Percentiles rank a stretch among this genome's conserved stretches.
phyloP scores from a whole-genome alignment of 2,797 vertebrate species.

The Rhabdomys pumilio region DNA sequence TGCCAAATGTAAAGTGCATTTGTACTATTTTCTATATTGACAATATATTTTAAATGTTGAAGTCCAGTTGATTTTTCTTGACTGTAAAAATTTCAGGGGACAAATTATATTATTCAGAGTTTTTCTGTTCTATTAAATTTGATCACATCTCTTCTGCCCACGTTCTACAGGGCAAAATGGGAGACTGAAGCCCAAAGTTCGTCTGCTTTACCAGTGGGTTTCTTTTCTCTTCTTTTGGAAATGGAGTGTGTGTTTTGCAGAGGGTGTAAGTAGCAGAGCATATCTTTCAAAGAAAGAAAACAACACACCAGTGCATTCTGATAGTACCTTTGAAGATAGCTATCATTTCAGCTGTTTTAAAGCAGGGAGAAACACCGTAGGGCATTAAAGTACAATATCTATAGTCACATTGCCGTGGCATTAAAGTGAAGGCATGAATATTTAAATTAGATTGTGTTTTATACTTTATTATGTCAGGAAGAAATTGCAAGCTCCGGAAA shows the following conservation, averaged over 20 bases:
- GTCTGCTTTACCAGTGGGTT: not conserved
- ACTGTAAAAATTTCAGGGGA: slow-evolving; percentile 28
- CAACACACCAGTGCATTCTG: slow-evolving; percentile 39
- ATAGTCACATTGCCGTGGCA: slow-evolving; percentile 68
- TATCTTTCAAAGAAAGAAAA: slow-evolving; percentile 77
- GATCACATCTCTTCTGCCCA: not conserved
- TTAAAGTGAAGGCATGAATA: slow-evolving; percentile 80
- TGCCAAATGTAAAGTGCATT: not conserved
- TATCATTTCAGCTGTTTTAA: slow-evolving; percentile 82
- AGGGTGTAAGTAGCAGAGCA: slow-evolving; percentile 43
- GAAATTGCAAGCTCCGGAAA: slow-evolving; percentile 75
- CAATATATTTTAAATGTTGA: slow-evolving; percentile 50
- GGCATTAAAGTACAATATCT: slow-evolving; percentile 81
- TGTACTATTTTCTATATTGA: slow-evolving; percentile 19
- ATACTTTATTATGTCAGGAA: slow-evolving; percentile 65
- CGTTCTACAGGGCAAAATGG: not conserved
- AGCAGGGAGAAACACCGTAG: not conserved
- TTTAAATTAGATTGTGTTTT: slow-evolving; percentile 80
- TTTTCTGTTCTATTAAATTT: slow-evolving; percentile 53
- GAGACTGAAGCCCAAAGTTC: slow-evolving; percentile 40
- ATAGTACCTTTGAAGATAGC: slow-evolving; percentile 71
- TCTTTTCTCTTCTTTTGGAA: slow-evolving; percentile 5
- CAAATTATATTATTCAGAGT: slow-evolving; percentile 9
- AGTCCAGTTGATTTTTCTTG: slow-evolving; percentile 29
- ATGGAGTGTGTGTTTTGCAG: slow-evolving; percentile 14